phyloP scores from a whole-genome alignment of 2,888 invertebrate species.

The Parascotia fuliginaria region DNA sequence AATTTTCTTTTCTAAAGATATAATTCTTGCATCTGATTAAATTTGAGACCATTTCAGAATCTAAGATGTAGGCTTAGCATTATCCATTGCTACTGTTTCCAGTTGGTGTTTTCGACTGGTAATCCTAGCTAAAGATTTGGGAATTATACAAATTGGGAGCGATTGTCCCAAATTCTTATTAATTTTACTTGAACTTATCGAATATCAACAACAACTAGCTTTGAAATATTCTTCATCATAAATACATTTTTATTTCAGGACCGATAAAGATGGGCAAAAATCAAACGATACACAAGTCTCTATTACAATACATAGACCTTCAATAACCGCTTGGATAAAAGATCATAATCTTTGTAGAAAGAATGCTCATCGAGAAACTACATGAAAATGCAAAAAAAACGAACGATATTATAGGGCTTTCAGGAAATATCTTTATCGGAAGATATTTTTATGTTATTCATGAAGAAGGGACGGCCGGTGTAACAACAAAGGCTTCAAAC shows the following conservation, averaged over 20 bases:
- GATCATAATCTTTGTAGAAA: background rate
- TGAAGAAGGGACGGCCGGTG: conserved; percentile 18
- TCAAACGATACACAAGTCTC: background rate
- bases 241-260: background rate
- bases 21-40: too few relatives aligned
- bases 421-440: conserved; percentile 37
- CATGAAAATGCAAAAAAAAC: conserved; percentile 12
- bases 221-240: too few relatives aligned
- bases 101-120: too few relatives aligned
- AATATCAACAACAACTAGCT: too few relatives aligned
- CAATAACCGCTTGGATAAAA: background rate
- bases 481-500: conserved; percentile 32
- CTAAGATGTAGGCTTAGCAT: too few relatives aligned
- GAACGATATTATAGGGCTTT: conserved; percentile 11
- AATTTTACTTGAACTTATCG: too few relatives aligned
- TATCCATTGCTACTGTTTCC: too few relatives aligned
- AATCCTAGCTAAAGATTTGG: too few relatives aligned
- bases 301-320: background rate
- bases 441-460: conserved; percentile 25
- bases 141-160: too few relatives aligned
- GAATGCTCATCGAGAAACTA: conserved; percentile 1
- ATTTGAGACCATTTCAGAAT: too few relatives aligned
- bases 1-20: too few relatives aligned
- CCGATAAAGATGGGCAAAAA: background rate
- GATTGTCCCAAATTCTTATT: too few relatives aligned